These are phyloP conservation scores for Drosophila punjabiensis DNA, from an alignment of 1,140 invertebrate species.

Conservation along the genomic window DNA sequence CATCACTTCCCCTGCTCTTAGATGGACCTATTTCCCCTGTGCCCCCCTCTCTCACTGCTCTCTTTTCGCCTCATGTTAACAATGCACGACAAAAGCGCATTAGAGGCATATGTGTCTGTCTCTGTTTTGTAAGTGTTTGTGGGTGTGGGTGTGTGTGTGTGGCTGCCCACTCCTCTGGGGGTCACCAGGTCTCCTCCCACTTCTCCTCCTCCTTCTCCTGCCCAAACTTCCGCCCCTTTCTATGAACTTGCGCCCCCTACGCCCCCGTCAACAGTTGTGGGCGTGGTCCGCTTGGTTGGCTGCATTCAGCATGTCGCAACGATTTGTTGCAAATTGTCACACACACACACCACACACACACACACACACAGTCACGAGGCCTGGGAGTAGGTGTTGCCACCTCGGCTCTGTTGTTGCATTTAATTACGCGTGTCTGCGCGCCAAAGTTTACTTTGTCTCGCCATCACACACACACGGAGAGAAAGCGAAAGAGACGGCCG, in stretches of 20 bases:
- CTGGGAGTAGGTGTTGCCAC: slow-evolving; percentile 19
- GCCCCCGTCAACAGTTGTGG: slow-evolving; percentile 29
- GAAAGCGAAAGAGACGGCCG: slow-evolving; percentile 19
- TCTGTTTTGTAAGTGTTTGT: slow-evolving; percentile 3
- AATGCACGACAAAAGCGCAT: slow-evolving; percentile 80
- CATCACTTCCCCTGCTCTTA: background rate
- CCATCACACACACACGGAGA: slow-evolving; percentile 40
- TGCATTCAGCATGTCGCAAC: slow-evolving; percentile 72
- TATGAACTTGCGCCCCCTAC: slow-evolving; percentile 7
- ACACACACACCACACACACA: slow-evolving; percentile 45
- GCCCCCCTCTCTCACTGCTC: background rate
- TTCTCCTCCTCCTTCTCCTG: background rate
- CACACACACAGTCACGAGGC: background rate
- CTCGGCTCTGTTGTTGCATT: slow-evolving; percentile 73
- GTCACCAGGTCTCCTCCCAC: slow-evolving; percentile 9
- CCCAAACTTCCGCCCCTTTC: background rate
- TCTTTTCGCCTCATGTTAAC: slow-evolving; percentile 56
- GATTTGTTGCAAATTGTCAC: slow-evolving; percentile 79
- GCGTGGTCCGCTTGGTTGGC: slow-evolving; percentile 60
- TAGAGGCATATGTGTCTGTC: slow-evolving; percentile 60
- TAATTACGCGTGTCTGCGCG: slow-evolving; percentile 77
- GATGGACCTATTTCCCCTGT: background rate
- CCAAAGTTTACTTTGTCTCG: slow-evolving; percentile 77
- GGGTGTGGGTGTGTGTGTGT: slow-evolving; percentile 11
- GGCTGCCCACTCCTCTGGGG: slow-evolving; percentile 39